phyloP scores from a whole-genome alignment of 2,113 vertebrate species.

The Hystrix brachyura region DNA sequence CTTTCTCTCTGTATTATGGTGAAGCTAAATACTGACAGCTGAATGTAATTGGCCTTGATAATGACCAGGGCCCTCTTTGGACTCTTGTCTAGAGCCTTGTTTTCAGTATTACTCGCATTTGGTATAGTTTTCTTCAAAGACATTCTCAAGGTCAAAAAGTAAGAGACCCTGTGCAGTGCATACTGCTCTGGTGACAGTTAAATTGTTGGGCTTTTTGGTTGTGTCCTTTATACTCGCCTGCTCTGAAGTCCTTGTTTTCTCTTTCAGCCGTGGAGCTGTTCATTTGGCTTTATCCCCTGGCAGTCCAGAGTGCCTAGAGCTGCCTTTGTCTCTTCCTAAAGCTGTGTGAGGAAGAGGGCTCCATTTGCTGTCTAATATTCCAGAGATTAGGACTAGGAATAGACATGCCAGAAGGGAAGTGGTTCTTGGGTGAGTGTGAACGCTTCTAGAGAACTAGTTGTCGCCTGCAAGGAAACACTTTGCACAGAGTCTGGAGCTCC shows the following conservation, averaged over 20 bases:
- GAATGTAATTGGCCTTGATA: neutral
- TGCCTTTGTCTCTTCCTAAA: neutral
- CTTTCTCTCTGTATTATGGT: neutral
- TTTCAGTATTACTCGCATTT: neutral
- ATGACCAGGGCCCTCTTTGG: neutral
- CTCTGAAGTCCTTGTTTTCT: neutral
- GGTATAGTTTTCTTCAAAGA: neutral
- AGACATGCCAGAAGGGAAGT: neutral
- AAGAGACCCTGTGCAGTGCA: neutral
- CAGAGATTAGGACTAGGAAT: neutral
- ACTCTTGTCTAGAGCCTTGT: neutral
- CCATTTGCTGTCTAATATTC: conserved; percentile 15
- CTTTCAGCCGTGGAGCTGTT: neutral
- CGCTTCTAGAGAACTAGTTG: neutral
- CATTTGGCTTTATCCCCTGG: neutral
- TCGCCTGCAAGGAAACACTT: neutral
- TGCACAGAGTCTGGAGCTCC: neutral
- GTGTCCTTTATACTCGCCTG: neutral
- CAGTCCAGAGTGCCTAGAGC: neutral
- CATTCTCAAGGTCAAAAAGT: neutral
- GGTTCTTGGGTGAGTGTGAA: neutral
- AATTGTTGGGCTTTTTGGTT: neutral
- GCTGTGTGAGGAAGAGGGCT: neutral
- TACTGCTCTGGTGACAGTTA: neutral
- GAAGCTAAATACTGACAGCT: neutral